phyloP scores from a whole-genome alignment of 2,113 vertebrate species.

The Leptocoma aspasia region DNA sequence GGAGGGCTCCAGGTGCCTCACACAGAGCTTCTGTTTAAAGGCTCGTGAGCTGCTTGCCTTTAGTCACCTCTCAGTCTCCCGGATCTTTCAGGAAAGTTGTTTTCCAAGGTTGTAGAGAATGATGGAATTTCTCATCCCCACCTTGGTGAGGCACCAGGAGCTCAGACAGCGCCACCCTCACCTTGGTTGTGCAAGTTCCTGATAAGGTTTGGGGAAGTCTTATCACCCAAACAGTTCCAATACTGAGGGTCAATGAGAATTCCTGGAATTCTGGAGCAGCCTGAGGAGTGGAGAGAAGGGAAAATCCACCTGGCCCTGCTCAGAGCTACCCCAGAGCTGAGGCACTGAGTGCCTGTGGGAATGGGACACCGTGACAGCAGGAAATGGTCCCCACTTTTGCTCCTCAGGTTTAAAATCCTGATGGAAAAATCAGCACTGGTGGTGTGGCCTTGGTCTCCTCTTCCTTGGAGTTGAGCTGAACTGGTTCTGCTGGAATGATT shows the following conservation, averaged over 20 bases:
- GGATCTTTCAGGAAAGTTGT: rapidly evolving
- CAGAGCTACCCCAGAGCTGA: background rate
- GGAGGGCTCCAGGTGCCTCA: background rate
- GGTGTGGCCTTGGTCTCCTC: background rate
- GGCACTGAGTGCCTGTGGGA: background rate
- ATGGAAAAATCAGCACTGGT: background rate
- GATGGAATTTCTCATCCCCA: background rate
- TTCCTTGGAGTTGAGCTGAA: background rate
- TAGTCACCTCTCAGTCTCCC: background rate
- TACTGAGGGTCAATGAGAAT: background rate
- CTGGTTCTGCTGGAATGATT: background rate
- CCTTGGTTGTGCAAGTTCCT: background rate
- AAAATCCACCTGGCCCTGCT: background rate
- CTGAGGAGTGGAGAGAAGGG: background rate
- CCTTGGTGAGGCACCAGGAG: background rate
- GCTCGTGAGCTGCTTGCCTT: background rate
- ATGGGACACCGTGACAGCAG: background rate
- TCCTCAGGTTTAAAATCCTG: background rate
- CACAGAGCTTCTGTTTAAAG: too few species aligned
- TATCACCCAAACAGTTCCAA: too few species aligned
- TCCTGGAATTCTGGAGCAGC: background rate
- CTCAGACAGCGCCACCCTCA: background rate
- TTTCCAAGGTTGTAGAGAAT: background rate
- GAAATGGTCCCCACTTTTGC: background rate
- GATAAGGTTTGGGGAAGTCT: too few species aligned